Percentiles rank a stretch among this genome's conserved stretches.
phyloP scores from a whole-genome alignment of 2,888 invertebrate genomes.

The Clusia tigrina region DNA sequence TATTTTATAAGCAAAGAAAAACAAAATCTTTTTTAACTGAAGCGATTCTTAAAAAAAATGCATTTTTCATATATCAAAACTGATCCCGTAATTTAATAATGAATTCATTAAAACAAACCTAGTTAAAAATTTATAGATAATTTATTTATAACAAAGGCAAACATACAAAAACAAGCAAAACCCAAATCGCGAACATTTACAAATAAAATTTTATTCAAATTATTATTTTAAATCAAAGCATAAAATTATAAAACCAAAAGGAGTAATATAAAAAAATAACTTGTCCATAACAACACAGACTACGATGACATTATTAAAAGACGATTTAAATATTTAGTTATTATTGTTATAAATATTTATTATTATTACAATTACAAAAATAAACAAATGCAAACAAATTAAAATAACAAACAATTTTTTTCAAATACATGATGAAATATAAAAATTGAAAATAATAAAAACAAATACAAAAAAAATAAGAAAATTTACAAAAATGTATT shows the following conservation, averaged over 20 bases:
- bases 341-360: conserved; percentile 47
- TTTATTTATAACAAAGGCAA: conserved; percentile 22
- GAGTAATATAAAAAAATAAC: conserved; percentile 34
- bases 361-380: conserved; percentile 37
- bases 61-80: conserved; percentile 12
- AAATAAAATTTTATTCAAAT: conserved; percentile 20
- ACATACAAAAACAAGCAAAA: conserved; percentile 27
- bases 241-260: conserved; percentile 30
- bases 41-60: conserved; percentile 9
- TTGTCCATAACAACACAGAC: conserved; percentile 43
- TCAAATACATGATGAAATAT: conserved; percentile 41
- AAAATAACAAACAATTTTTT: conserved; percentile 34
- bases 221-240: conserved; percentile 19
- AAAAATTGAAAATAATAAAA: no score
- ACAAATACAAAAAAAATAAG: no score
- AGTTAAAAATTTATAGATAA: conserved; percentile 15
- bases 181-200: conserved; percentile 15
- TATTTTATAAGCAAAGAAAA: conserved; percentile 25
- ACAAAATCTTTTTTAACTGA: conserved; percentile 18
- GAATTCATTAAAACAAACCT: conserved; percentile 9
- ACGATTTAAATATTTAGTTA: conserved; percentile 39
- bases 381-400: conserved; percentile 36
- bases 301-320: conserved; percentile 35
- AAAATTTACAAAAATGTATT: not conserved
- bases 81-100: conserved; percentile 10